Evolutionary conservation across 2,113 vertebrate species (phyloP), one percentile per base, ranked within the genome.

Genomic region (Nettapus auritus): DNA sequence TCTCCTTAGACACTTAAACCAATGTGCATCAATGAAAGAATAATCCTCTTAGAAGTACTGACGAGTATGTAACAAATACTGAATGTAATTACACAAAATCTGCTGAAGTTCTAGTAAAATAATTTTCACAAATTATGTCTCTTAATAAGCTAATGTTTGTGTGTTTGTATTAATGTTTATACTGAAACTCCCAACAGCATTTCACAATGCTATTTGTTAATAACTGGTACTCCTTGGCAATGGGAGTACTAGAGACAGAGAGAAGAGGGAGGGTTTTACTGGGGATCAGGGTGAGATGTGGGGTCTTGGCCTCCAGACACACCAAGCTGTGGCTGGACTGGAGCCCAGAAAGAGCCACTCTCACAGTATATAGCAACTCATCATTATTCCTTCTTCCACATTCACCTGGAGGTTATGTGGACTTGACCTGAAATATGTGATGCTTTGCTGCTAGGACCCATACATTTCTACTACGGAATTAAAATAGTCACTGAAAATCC

Each of bases 11-110:
- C n/a, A 64, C 55, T 90, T 90, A 96, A 90, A 89, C 34, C 78
- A 67, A 28, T 12, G 48, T 71, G 67, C 76, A 93, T 44, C 44
- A 70, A n/a, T 1, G 4, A 82, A 62, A 52, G n/a, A 52, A 83
- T 73, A 93, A 92, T 92, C 68, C 69, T 93, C 67, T 86, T 91
- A 71, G 53, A 94, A 89, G 34, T 63, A 88, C 44, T 86, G 69
- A 86, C 68, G 20, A 33, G 42, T 44, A 62, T 7, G 28, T 69
- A 81, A 70, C 48, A 85, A 92, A 87, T 85, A 82, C 55, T 77
- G 63, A 91, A 75, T 42, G 9, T 46, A 74, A 59, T 88, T 83
- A 59, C 69, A 55, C n/a, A 90, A 94, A 83, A 55, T 80, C 38
- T 53, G 33, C 64, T 57, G 56, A 90, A 82, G 74, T 50, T 36